These are phyloP conservation scores for Drosophila simulans DNA, from an alignment of 1,140 invertebrate genomes.

Conservation along the genomic window DNA sequence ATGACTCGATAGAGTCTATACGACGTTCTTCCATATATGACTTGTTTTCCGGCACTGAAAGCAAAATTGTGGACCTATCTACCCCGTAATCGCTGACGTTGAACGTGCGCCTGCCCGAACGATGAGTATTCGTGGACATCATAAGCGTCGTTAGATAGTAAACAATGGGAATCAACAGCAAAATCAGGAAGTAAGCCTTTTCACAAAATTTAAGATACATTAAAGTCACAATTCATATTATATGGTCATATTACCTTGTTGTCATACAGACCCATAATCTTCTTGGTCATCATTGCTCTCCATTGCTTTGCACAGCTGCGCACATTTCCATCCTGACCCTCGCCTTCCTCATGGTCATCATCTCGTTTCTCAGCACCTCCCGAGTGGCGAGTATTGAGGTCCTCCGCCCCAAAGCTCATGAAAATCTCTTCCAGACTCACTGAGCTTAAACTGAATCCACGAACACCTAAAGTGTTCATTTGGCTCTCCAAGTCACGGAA, in stretches of 20 bases:
- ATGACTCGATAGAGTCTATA: background rate
- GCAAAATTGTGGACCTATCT: background rate
- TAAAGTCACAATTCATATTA: no score
- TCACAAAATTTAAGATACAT: no score
- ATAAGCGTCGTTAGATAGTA: background rate
- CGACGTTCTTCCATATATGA: background rate
- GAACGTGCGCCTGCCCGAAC: background rate
- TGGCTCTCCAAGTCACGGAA: slow-evolving; percentile 25
- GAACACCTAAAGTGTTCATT: background rate
- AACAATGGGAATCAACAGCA: background rate
- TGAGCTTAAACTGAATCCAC: slow-evolving; percentile 94
- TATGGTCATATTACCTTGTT: slow-evolving; percentile 1
- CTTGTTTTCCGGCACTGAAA: background rate
- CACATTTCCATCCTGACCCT: background rate
- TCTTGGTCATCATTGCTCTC: slow-evolving; percentile 22
- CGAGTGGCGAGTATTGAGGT: background rate
- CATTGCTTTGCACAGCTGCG: slow-evolving; percentile 6
- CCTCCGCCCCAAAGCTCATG: slow-evolving; percentile 22
- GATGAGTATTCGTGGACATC: no score
- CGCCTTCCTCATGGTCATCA: background rate
- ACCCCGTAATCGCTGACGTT: background rate
- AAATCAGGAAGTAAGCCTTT: background rate
- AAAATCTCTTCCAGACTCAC: slow-evolving; percentile 95
- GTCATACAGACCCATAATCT: background rate
- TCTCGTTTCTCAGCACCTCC: slow-evolving; percentile 5